Conservation (phyloP, 2,888 invertebrate genomes). For the Penaeus monodon region DNA sequence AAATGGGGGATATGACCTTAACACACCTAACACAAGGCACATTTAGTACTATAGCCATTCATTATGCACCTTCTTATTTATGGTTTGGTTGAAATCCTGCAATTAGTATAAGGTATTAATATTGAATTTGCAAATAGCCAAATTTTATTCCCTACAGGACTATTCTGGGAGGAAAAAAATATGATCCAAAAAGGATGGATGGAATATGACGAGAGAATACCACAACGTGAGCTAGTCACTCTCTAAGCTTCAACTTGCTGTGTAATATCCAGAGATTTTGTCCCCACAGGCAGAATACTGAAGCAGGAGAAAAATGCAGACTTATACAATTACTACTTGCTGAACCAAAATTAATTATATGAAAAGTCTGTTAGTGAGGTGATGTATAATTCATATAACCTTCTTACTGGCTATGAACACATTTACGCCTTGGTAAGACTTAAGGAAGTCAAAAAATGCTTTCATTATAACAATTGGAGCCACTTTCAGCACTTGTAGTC, state of each 20-base stretch:
- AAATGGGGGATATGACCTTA: too few species aligned
- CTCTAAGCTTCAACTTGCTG: neutral
- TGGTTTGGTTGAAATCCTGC: too few species aligned
- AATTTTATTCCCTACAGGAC: constrained; percentile 54
- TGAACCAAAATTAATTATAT: neutral
- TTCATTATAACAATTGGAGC: too few species aligned
- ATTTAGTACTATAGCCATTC: constrained; percentile 15
- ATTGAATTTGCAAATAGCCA: constrained; percentile 21
- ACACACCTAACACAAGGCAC: constrained; percentile 21
- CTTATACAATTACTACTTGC: neutral
- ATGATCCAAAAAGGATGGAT: constrained; percentile 24
- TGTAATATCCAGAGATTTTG: constrained; percentile 35
- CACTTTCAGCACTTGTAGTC: constrained; percentile 19
- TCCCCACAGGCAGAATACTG: constrained; percentile 48
- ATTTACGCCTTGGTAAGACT: too few species aligned
- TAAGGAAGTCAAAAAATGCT: too few species aligned
- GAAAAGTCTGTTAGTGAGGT: neutral
- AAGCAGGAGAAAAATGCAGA: constrained; percentile 39
- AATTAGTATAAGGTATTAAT: constrained; percentile 10
- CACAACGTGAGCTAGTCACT: constrained; percentile 12
- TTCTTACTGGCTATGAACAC: too few species aligned
- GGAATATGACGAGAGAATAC: constrained; percentile 23
- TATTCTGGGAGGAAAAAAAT: constrained; percentile 45
- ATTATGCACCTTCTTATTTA: neutral
- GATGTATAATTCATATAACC: neutral